Conservation (phyloP, 2,113 vertebrate species). For the Mystacornis crossleyi region DNA sequence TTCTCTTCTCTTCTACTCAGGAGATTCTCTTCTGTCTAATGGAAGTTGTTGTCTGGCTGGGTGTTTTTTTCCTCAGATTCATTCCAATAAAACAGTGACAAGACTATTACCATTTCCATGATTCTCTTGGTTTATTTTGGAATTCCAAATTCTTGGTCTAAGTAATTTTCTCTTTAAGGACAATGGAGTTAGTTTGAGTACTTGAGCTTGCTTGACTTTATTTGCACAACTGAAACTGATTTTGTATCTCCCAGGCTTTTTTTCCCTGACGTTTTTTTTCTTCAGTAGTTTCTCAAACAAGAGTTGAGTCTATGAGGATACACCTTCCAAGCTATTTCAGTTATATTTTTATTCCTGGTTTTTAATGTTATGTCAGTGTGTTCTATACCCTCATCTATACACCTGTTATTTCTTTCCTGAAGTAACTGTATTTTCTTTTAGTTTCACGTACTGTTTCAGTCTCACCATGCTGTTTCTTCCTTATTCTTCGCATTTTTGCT, state of each 20-base stretch:
- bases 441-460: not conserved
- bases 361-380: not conserved
- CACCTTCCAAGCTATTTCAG: not conserved
- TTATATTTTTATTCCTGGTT: not conserved
- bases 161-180: not conserved
- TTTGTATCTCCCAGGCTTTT: not conserved
- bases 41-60: not conserved
- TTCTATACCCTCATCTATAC: not conserved
- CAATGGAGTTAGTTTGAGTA: not conserved
- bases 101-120: not conserved
- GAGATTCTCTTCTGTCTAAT: not conserved
- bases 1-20: not conserved
- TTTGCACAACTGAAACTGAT: not conserved
- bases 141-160: not conserved
- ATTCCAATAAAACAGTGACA: not conserved
- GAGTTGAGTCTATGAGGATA: not conserved
- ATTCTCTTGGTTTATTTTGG: not conserved
- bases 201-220: not conserved
- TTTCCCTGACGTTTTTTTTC: not conserved
- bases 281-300: not conserved
- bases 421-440: not conserved
- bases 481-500: not conserved
- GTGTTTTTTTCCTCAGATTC: not conserved
- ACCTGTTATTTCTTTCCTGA: not conserved
- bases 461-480: not conserved